phyloP scores from a whole-genome alignment of 2,797 vertebrate species.

The Salarias fasciatus region DNA sequence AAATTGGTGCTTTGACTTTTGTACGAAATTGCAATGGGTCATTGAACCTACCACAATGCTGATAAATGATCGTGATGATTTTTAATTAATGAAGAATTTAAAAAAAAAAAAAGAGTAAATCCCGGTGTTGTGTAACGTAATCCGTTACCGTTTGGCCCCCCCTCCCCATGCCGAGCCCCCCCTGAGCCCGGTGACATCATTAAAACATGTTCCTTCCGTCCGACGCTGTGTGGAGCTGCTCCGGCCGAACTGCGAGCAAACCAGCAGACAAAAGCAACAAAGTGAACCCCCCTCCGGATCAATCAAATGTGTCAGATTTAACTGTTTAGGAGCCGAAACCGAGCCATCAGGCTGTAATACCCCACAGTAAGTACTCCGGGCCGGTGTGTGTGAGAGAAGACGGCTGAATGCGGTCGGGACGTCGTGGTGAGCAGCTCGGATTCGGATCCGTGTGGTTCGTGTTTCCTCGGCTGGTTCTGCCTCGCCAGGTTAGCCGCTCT shows the following conservation, averaged over 20 bases:
- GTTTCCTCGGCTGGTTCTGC: conserved; percentile 83
- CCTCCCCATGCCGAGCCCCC: conserved; percentile 21
- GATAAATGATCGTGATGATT: too few species aligned
- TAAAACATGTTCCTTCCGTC: conserved; percentile 83
- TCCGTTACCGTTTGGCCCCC: conserved; percentile 19
- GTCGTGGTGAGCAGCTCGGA: conserved; percentile 70
- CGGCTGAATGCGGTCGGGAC: conserved; percentile 15
- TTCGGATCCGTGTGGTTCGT: conserved; percentile 83
- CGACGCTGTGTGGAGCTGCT: conserved; percentile 85
- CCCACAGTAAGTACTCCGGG: conserved; percentile 69
- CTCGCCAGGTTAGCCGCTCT: conserved; percentile 79
- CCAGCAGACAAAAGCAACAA: conserved; percentile 89
- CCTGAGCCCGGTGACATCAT: conserved; percentile 82
- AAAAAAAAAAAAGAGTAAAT: background rate
- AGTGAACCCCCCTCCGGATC: conserved; percentile 83
- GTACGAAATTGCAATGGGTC: background rate
- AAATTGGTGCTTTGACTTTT: too few species aligned
- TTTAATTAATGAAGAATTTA: too few species aligned
- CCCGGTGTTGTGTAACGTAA: conserved; percentile 1
- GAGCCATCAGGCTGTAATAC: conserved; percentile 32
- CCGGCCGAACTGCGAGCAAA: conserved; percentile 73
- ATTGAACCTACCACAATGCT: background rate
- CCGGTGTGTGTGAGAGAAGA: background rate
- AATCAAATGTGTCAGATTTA: conserved; percentile 83
- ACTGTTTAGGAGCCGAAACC: conserved; percentile 77